These are phyloP conservation scores for Mesaphorura yosii DNA, from an alignment of 1,140 invertebrate species.

Conservation along the genomic window DNA sequence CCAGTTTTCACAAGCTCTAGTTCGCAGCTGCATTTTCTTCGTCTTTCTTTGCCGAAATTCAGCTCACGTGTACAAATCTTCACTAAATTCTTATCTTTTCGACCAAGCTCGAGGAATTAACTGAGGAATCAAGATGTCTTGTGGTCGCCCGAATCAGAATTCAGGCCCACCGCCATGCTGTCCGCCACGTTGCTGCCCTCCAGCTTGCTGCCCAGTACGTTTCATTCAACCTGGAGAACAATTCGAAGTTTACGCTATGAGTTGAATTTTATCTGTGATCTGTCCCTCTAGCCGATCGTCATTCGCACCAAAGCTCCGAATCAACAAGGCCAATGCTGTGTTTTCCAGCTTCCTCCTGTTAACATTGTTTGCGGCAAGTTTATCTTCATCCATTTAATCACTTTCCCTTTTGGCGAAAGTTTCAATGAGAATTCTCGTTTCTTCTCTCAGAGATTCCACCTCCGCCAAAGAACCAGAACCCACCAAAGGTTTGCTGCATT, in stretches of 20 bases:
- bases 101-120: no score
- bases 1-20: no score
- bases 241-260: neutral
- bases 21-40: neutral
- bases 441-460: conserved; percentile 27
- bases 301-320: conserved; percentile 23
- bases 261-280: conserved; percentile 4
- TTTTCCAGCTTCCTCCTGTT: conserved; percentile 30
- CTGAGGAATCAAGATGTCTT: conserved; percentile 25
- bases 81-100: no score
- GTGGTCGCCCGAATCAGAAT: conserved; percentile 11
- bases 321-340: conserved; percentile 31
- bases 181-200: conserved; percentile 15
- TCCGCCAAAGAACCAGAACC: conserved; percentile 25
- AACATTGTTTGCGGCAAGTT: conserved; percentile 30
- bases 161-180: conserved; percentile 15
- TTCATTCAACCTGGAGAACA: neutral
- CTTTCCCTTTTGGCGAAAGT: neutral
- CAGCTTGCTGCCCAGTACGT: conserved; percentile 25
- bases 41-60: neutral
- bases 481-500: conserved; percentile 30
- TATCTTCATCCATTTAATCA: neutral
- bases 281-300: conserved; percentile 19
- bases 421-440: no score
- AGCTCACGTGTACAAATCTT: no score